Conservation (phyloP, 2,113 vertebrate genomes). For the Mesitornis unicolor region DNA sequence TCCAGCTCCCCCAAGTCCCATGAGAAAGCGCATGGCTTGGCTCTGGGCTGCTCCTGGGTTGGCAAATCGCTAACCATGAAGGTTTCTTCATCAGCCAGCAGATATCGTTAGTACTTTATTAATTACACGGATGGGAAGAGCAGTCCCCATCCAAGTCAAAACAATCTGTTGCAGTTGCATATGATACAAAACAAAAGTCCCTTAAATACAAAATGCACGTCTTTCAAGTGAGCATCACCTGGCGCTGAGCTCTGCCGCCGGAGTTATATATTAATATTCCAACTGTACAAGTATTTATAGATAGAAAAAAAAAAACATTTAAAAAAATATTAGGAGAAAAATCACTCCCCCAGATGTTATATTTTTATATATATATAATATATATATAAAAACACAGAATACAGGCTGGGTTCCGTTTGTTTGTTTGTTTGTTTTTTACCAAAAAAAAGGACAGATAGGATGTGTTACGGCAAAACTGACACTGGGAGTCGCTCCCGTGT, state of each 20-base stretch:
- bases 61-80: neutral
- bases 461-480: neutral
- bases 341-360: neutral
- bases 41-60: neutral
- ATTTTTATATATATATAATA: slow-evolving; percentile 11
- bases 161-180: neutral
- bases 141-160: neutral
- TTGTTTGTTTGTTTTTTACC: neutral
- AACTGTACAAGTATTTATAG: slow-evolving; percentile 74
- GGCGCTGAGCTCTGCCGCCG: neutral
- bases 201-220: slow-evolving; percentile 61
- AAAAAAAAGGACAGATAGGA: neutral
- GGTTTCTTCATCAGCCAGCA: neutral
- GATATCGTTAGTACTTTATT: slow-evolving; percentile 61
- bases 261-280: slow-evolving; percentile 72
- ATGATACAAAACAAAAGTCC: slow-evolving; percentile 40
- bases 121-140: slow-evolving; percentile 25
- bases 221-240: neutral
- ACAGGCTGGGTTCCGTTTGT: neutral
- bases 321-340: slow-evolving; percentile 29
- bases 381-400: slow-evolving; percentile 1
- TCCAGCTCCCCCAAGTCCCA: neutral
- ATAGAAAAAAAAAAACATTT: neutral
- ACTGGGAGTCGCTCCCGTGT: accelerated
- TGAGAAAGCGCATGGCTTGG: accelerated